Base-by-base conservation (phyloP, 2,113 vertebrate genomes). In the Empidonax traillii region DNA sequence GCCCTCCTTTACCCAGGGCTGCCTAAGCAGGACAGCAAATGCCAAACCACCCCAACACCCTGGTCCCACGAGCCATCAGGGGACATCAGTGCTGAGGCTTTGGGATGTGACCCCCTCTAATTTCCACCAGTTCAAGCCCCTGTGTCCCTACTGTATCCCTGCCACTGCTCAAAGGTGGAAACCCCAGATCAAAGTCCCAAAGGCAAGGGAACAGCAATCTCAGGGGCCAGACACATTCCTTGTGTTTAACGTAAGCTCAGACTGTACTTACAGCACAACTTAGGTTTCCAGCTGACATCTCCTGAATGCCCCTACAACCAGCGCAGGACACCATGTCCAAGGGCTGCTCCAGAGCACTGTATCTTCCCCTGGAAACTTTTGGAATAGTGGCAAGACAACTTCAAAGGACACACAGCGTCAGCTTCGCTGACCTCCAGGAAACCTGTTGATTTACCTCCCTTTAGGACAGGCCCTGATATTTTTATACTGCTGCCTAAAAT, bases 401-500 rank as follows among this genome's bases (percentile, higher is more conserved):
- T 94, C 46, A 74, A 86, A 94, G 61, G 63, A 46, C 81, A 44
- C 22, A 41, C 33, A 67, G 30, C 8, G 0, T 39, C 69, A 41
- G 76, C 76, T 68, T 35, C 7, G 14, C 89, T 87, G 83, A 55
- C 75, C 74, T 59, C 79, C 65, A 69, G 61, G 74, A 91, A 91
- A 85, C 59, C 63, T 90, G 74, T 84, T 87, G 69, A 41, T 95
- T 82, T 91, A 82, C 66, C 46, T 65, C 58, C 15, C 44, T 67
- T 83, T 67, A 81, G 80, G 87, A 85, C 44, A 1, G 0, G 72
- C 39, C 59, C 59, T 56, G 86, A 4, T 95, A 91, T 94, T 94
- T 82, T 93, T 79, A 90, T 17, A 87, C 55, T 55, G 37, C 69
- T 90, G 74, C 86, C 88, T 74, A 90, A 90, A 90, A 95, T 88